Conservation (phyloP, 2,888 invertebrate genomes). For the Oxycera nigricornis region DNA sequence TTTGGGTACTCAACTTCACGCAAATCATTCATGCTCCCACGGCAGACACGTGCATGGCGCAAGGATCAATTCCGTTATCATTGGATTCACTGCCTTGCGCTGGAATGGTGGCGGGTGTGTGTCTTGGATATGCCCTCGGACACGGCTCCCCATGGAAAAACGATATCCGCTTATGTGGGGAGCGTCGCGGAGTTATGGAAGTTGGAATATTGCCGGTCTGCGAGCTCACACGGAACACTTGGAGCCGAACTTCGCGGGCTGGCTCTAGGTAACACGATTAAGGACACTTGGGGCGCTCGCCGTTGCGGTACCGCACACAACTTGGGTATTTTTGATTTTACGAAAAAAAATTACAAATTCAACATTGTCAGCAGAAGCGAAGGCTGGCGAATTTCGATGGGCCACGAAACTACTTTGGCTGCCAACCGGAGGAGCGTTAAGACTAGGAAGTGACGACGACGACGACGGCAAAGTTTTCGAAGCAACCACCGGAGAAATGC, state of each 20-base stretch:
- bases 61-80: not conserved
- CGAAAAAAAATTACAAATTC: not conserved
- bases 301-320: not conserved
- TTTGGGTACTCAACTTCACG: too few relatives aligned
- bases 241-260: too few relatives aligned
- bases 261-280: too few relatives aligned
- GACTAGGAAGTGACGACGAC: conserved; percentile 23
- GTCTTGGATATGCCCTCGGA: conserved; percentile 11
- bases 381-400: too few relatives aligned
- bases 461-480: conserved; percentile 13
- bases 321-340: not conserved
- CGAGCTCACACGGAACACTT: too few relatives aligned
- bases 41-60: conserved; percentile 16
- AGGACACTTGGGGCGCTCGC: not conserved
- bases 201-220: too few relatives aligned
- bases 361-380: too few relatives aligned
- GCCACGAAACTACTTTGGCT: conserved; percentile 4
- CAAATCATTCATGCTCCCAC: not conserved
- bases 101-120: not conserved
- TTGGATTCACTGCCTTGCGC: not conserved
- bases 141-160: not conserved
- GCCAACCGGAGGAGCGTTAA: not conserved
- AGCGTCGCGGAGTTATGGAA: too few relatives aligned
- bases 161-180: not conserved
- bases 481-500: not conserved